Evolutionary conservation across 2,797 vertebrate species (phyloP), one percentile per base, ranked within the genome.

Genomic region (Mormyrops boulengeri): DNA sequence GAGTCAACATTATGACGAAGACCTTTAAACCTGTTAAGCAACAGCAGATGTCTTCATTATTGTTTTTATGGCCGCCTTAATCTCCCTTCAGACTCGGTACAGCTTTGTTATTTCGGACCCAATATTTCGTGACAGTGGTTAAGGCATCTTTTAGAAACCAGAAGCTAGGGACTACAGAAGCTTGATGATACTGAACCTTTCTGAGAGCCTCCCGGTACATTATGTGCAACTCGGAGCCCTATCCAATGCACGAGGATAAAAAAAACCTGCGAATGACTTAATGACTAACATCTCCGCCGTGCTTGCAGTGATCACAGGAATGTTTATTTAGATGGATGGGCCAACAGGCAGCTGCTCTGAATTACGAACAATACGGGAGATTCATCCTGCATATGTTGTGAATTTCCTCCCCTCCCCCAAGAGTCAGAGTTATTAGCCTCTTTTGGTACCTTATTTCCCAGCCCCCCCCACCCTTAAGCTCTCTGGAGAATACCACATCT

Each of bases 241-340:
- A 66, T 88, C 17, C 19, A 66, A 88, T 44, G 8, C 55, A 47
- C 0, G 17, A 44, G 30, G 52, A 57, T 17, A 49, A 60, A 62
- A 87, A 62, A 88, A 60, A 52, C 30, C 93, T 93, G 91, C 91
- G 88, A 77, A 89, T 82, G 90, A 91, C 91, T 89, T 95, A 95
- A 96, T 95, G 92, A 94, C 92, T 93, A 93, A 92, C 95, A 96
- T 95, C 92, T 93, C 93, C 2, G 89, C 87, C 91, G 91, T 92
- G 94, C 94, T 95, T 89, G 92, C 94, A 93, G 94, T 94, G 92
- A 94, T 94, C 91, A 84, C 92, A 92, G 91, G 93, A 94, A 95
- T 95, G 95, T 96, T 96, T 96, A 95, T 96, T 96, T 96, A 96
- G 95, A 96, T 94, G 94, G 94, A 95, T 95, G 94, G 95, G 94